phyloP scores from a whole-genome alignment of 2,797 vertebrate genomes.

The Gambusia yucatana region DNA sequence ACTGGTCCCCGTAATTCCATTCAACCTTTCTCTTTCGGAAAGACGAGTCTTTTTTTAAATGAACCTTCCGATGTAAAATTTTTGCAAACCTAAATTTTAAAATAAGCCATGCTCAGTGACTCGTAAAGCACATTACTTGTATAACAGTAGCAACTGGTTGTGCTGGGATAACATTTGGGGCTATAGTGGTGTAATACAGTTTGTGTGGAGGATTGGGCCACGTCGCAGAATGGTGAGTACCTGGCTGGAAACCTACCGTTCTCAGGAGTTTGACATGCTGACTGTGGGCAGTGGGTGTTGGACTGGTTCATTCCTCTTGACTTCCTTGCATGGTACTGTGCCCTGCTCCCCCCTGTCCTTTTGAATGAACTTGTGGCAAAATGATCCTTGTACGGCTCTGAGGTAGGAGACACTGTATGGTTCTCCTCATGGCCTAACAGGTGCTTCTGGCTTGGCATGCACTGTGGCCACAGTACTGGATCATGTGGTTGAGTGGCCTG shows the following conservation, averaged over 20 bases:
- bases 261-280: not conserved
- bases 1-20: not conserved
- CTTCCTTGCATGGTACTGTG: not conserved
- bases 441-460: not conserved
- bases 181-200: not conserved
- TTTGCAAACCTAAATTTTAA: not conserved
- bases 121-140: not conserved
- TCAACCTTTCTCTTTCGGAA: not conserved
- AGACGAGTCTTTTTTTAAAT: not conserved
- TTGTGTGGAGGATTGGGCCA: not conserved
- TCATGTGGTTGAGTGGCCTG: not conserved
- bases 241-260: not conserved
- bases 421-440: not conserved
- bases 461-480: not conserved
- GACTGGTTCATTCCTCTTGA: not conserved
- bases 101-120: not conserved
- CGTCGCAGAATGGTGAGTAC: not conserved
- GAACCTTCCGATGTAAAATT: not conserved
- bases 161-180: not conserved
- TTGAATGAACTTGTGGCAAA: not conserved
- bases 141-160: not conserved
- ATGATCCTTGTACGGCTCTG: not conserved
- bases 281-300: not conserved
- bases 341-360: not conserved
- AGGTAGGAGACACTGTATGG: not conserved